Conservation (phyloP, 2,888 invertebrate species). For the Epiperipatus broadwayi region DNA sequence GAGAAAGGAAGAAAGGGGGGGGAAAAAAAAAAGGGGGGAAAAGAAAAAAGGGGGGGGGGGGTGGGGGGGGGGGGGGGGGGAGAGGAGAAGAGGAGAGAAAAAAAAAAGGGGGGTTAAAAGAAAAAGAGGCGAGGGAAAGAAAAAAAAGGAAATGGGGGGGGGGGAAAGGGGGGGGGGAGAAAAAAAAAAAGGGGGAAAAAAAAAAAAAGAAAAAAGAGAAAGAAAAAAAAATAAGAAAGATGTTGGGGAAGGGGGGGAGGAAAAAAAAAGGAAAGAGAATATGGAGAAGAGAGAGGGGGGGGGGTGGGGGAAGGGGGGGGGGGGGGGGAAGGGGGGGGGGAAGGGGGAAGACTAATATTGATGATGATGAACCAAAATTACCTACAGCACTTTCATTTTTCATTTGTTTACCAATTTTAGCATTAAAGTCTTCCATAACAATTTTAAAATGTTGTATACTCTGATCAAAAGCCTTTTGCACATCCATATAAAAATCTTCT, state of each 20-base stretch:
- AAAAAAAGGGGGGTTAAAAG: constrained; percentile 12
- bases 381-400: too few species aligned
- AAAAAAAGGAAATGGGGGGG: constrained; percentile 12
- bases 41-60: not conserved
- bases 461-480: too few species aligned
- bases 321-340: too few species aligned
- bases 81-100: constrained; percentile 3
- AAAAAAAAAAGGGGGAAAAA: constrained; percentile 14
- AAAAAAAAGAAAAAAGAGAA: constrained; percentile 8
- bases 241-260: constrained; percentile 9
- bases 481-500: too few species aligned
- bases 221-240: constrained; percentile 11
- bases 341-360: too few species aligned
- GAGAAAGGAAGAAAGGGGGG: constrained; percentile 18
- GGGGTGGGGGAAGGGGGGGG: too few species aligned
- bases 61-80: too few species aligned
- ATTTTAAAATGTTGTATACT: too few species aligned
- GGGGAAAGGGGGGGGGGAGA: constrained; percentile 14
- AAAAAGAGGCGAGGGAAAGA: constrained; percentile 12
- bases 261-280: constrained; percentile 8
- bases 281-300: constrained; percentile 9
- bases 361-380: too few species aligned
- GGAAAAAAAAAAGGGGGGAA: not conserved
- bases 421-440: too few species aligned
- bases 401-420: too few species aligned